phyloP scores from a whole-genome alignment of 2,113 vertebrate genomes.

The Podarcis cretensis region DNA sequence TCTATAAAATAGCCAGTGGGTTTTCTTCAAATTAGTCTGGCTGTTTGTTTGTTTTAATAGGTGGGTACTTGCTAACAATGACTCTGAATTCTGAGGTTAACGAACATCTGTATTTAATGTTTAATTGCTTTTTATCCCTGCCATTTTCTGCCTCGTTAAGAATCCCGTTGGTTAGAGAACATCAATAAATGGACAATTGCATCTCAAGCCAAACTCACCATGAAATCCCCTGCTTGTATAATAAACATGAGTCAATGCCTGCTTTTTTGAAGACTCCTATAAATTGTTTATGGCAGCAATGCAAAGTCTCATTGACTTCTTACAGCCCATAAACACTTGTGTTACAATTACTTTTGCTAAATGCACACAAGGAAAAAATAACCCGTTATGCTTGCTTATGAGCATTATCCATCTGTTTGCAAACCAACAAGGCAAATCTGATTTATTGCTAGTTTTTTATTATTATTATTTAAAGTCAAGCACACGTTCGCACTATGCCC shows the following conservation, averaged over 20 bases:
- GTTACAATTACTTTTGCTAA: conserved; percentile 48
- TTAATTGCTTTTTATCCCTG: conserved; percentile 36
- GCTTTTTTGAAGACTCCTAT: background rate
- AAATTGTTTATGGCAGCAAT: conserved; percentile 13
- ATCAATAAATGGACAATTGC: conserved; percentile 31
- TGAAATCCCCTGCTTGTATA: conserved; percentile 9
- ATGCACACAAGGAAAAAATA: background rate
- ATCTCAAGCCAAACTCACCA: background rate
- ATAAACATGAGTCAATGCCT: conserved; percentile 11
- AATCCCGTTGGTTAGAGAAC: conserved; percentile 14
- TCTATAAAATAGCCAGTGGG: background rate
- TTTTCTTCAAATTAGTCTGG: background rate
- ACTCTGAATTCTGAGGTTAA: background rate
- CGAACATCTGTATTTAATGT: conserved; percentile 4
- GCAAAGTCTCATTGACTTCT: conserved; percentile 39
- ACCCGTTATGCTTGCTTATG: conserved; percentile 50
- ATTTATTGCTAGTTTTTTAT: conserved; percentile 56
- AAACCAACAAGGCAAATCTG: conserved; percentile 60
- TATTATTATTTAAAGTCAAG: background rate
- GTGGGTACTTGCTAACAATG: background rate
- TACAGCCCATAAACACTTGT: conserved; percentile 1
- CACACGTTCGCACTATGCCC: background rate
- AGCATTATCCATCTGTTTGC: conserved; percentile 66
- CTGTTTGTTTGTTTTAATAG: background rate
- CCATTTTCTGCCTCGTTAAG: conserved; percentile 55